Evolutionary conservation across 2,797 vertebrate genomes (phyloP).

Genomic region (Onychomys leucogaster): DNA sequence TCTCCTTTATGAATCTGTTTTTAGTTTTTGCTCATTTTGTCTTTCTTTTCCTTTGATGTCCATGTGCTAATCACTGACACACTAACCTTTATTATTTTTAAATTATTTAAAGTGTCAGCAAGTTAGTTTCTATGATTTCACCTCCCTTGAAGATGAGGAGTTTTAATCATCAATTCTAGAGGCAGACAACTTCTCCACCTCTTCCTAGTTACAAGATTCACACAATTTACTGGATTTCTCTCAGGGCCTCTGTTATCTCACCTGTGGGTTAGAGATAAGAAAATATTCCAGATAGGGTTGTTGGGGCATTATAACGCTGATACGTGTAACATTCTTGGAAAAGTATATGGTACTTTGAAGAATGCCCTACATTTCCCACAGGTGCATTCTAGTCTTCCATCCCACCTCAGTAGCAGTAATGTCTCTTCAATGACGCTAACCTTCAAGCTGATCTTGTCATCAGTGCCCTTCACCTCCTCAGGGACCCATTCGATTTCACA

Average conservation of each 20-base stretch:
- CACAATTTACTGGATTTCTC: background rate
- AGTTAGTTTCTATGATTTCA: background rate
- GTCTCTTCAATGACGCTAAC: background rate
- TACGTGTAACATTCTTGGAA: background rate
- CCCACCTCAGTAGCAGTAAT: background rate
- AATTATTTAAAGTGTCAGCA: background rate
- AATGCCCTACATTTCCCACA: background rate
- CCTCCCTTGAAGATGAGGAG: background rate
- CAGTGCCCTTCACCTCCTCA: background rate
- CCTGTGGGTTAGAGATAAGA: no score
- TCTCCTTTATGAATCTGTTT: background rate
- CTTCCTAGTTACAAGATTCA: background rate
- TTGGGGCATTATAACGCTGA: background rate
- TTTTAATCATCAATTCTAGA: background rate
- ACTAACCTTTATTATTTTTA: background rate
- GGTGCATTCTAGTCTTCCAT: background rate
- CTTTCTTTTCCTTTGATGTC: background rate
- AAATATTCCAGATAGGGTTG: rapidly evolving
- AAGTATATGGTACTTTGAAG: background rate
- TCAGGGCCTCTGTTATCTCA: background rate
- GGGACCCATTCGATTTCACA: background rate
- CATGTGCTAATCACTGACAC: background rate
- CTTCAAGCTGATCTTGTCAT: background rate
- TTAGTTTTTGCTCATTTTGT: background rate
- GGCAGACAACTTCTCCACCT: background rate